Conservation (phyloP, 1,140 invertebrate species). For the Scylla paramamosain region DNA sequence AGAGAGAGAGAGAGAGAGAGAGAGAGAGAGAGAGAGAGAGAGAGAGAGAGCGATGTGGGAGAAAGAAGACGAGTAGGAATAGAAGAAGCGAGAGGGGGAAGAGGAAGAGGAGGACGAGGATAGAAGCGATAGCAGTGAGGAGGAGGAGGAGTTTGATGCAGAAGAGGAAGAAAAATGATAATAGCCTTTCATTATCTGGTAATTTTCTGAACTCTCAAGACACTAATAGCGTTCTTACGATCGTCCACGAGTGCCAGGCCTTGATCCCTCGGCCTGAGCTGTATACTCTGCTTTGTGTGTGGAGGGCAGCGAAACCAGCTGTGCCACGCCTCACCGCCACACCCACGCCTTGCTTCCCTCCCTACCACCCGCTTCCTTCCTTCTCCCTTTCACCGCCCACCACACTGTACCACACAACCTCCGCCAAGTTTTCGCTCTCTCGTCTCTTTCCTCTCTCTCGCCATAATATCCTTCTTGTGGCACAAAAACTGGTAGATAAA, state of each 20-base stretch:
- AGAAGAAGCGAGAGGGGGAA: no score
- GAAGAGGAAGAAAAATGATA: not conserved
- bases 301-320: not conserved
- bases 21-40: no score
- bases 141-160: no score
- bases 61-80: not conserved
- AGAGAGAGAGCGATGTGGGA: no score
- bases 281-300: not conserved
- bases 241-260: not conserved
- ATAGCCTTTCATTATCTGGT: not conserved
- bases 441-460: no score
- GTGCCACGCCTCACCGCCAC: not conserved
- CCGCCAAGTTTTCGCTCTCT: no score
- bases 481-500: no score
- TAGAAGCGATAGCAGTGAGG: no score
- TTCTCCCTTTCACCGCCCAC: not conserved
- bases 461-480: no score
- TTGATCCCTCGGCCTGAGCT: not conserved
- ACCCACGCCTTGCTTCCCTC: not conserved
- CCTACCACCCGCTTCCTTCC: not conserved
- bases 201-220: not conserved
- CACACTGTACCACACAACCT: not conserved
- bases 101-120: no score
- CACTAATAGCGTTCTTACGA: not conserved
- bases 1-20: no score